These are phyloP conservation scores for Pangasius larnaudii DNA, from an alignment of 2,797 vertebrate genomes.

Conservation along the genomic window DNA sequence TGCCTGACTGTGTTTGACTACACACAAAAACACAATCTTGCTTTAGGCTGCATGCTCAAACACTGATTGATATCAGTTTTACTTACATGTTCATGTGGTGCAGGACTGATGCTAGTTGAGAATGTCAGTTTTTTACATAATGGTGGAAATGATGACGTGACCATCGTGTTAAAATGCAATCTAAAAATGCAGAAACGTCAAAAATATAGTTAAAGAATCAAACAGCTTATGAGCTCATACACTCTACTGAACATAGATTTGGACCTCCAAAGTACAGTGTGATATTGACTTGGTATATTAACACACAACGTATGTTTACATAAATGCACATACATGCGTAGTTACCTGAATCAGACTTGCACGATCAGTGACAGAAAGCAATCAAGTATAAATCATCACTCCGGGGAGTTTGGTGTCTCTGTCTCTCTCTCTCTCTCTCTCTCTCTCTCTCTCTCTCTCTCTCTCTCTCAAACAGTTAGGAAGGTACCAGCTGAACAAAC, in stretches of 20 bases:
- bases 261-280: slow-evolving; percentile 31
- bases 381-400: slow-evolving; percentile 40
- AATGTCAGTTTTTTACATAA: not conserved
- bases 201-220: not conserved
- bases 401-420: slow-evolving; percentile 30
- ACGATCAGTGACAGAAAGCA: slow-evolving; percentile 37
- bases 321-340: slow-evolving; percentile 31
- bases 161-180: not conserved
- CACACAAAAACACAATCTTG: not conserved
- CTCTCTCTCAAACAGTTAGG: not conserved
- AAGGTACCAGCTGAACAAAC: no score
- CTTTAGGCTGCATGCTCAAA: slow-evolving; percentile 20
- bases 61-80: not conserved
- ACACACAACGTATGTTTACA: not conserved
- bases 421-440: slow-evolving; percentile 7
- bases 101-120: not conserved
- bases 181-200: not conserved
- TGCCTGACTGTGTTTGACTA: not conserved
- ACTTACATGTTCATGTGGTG: not conserved
- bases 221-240: not conserved
- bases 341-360: slow-evolving; percentile 40
- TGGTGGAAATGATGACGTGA: not conserved
- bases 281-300: slow-evolving; percentile 24
- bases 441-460: not conserved
- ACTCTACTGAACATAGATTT: not conserved